A percentile compares a stretch with the other conserved stretches of the same genome.
These are phyloP conservation scores for Cuculus canorus DNA, from an alignment of 2,797 vertebrate species.

Conservation along the genomic window DNA sequence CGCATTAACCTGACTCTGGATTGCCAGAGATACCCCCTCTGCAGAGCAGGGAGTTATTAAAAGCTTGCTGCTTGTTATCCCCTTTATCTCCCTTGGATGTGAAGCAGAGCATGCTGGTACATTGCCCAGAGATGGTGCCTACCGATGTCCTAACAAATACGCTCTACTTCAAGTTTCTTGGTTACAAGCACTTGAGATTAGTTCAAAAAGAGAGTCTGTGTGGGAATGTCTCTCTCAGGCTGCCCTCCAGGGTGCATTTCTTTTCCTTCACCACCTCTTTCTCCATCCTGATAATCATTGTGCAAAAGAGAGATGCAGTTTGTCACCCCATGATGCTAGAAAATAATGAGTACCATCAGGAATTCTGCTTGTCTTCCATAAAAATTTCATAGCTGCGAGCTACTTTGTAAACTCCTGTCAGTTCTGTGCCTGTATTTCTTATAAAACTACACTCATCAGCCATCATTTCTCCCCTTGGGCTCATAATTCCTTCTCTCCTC, in stretches of 20 bases:
- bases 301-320: background rate
- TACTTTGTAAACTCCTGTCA: background rate
- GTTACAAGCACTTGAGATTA: background rate
- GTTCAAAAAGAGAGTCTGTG: background rate
- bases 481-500: background rate
- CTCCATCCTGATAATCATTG: background rate
- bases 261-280: background rate
- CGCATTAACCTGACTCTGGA: background rate
- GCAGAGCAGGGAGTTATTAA: conserved; percentile 1
- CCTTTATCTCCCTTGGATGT: background rate
- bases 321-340: background rate
- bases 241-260: background rate
- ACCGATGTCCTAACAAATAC: background rate
- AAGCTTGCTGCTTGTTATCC: background rate
- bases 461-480: background rate
- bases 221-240: background rate
- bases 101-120: background rate
- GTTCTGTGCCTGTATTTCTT: background rate
- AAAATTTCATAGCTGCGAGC: background rate
- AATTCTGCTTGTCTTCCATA: background rate
- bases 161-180: background rate
- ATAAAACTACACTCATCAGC: background rate
- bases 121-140: background rate
- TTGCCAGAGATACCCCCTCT: background rate
- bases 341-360: conserved; percentile 25